Evolutionary conservation across 2,797 vertebrate species (phyloP).

Genomic region (Phylloscopus collybita): DNA sequence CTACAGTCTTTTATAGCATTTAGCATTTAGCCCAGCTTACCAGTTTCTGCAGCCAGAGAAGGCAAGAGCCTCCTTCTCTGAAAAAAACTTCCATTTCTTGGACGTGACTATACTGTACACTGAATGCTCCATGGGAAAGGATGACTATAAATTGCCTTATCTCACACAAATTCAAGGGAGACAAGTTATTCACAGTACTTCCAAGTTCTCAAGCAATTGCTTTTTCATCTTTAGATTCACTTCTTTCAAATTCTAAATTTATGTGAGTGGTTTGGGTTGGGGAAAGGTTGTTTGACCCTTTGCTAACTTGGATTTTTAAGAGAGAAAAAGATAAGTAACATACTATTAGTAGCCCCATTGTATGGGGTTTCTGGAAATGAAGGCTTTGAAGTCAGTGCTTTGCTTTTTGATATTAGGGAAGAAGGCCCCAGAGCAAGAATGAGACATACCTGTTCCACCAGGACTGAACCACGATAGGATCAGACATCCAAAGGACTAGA

Average conservation of each 20-base stretch:
- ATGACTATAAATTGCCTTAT: background rate
- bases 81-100: background rate
- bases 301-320: background rate
- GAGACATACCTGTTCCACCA: background rate
- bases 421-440: background rate
- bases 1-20: background rate
- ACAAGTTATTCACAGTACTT: background rate
- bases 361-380: background rate
- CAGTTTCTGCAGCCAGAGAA: background rate
- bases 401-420: background rate
- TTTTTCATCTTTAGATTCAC: background rate
- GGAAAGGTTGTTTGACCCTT: background rate
- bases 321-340: background rate
- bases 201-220: background rate
- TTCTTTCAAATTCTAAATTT: background rate
- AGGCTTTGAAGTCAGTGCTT: background rate
- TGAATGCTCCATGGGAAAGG: background rate
- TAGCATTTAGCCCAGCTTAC: background rate
- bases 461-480: background rate
- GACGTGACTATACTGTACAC: background rate
- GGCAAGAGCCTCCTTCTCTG: background rate
- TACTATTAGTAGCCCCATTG: background rate
- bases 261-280: background rate
- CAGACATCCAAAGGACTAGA: background rate
- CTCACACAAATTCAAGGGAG: background rate